Conservation (phyloP, 2,113 vertebrate species). For the Columbina picui region DNA sequence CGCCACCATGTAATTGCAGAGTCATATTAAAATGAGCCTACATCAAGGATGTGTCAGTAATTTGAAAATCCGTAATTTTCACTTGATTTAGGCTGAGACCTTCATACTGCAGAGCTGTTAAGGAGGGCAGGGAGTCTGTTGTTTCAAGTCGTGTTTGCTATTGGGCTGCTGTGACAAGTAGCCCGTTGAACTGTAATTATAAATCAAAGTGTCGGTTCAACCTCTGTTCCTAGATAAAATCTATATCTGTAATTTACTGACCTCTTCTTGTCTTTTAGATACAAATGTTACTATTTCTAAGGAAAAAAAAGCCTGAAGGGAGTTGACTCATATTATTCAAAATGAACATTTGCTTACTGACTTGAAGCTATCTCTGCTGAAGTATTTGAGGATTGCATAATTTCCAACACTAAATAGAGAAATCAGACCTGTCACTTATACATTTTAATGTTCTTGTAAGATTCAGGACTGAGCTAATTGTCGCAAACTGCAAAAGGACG, state of each 20-base stretch:
- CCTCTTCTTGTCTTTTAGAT: constrained; percentile 47
- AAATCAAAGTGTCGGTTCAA: constrained; percentile 36
- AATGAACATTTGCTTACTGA: constrained; percentile 40
- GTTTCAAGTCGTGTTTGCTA: background rate
- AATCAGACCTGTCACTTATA: background rate
- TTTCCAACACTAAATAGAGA: constrained; percentile 2
- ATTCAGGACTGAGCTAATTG: background rate
- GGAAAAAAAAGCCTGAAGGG: constrained; percentile 50
- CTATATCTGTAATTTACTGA: constrained; percentile 40
- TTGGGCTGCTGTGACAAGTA: constrained; percentile 45
- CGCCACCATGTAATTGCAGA: background rate
- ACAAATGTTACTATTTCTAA: constrained; percentile 50
- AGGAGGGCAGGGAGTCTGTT: background rate
- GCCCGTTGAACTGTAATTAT: constrained; percentile 57
- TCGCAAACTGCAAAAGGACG: background rate
- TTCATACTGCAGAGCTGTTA: background rate
- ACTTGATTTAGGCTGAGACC: background rate
- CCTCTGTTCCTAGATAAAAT: constrained; percentile 56
- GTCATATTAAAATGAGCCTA: background rate
- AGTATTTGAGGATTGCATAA: constrained; percentile 48
- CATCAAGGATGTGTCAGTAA: background rate
- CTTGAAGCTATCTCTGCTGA: constrained; percentile 17
- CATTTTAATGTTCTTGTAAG: background rate
- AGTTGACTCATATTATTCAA: constrained; percentile 44
- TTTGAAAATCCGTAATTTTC: background rate